Conservation (phyloP, 2,113 vertebrate genomes). For the Rhegmatorhina hoffmannsi region DNA sequence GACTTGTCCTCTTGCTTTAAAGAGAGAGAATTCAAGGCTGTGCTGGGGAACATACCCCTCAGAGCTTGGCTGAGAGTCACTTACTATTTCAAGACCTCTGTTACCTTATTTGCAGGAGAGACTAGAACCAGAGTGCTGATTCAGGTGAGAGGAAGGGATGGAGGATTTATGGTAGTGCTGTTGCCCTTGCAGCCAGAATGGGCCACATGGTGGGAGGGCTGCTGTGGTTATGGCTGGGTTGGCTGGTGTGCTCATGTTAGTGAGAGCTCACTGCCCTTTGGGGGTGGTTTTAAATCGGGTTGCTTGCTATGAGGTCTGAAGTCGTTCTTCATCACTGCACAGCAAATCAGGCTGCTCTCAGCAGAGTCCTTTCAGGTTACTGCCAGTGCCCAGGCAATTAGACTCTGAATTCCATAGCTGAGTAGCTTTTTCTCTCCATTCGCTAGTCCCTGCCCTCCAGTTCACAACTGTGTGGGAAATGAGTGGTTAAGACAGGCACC, state of each 20-base stretch:
- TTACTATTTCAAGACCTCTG: not conserved
- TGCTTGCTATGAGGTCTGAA: not conserved
- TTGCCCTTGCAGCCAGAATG: fast-evolving
- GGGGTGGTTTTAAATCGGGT: not conserved
- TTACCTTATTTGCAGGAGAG: not conserved
- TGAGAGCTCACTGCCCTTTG: not conserved
- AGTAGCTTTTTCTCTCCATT: not conserved
- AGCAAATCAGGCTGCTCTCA: not conserved
- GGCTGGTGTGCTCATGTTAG: not conserved
- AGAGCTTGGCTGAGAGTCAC: not conserved
- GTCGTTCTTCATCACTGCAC: not conserved
- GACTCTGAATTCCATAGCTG: not conserved
- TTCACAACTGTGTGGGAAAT: not conserved
- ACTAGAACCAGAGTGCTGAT: not conserved
- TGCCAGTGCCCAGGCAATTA: not conserved
- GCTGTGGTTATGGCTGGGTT: not conserved
- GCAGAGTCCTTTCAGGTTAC: not conserved
- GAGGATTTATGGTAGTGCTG: not conserved
- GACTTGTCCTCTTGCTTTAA: not conserved
- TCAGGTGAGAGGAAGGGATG: not conserved
- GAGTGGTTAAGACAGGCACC: not conserved
- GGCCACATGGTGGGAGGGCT: not conserved
- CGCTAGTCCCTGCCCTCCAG: not conserved
- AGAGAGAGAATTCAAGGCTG: not conserved
- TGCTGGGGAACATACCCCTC: not conserved